A percentile compares a stretch with the other conserved stretches of the same genome.
phyloP scores from a whole-genome alignment of 2,113 vertebrate species.

The Pseudopodoces humilis region DNA sequence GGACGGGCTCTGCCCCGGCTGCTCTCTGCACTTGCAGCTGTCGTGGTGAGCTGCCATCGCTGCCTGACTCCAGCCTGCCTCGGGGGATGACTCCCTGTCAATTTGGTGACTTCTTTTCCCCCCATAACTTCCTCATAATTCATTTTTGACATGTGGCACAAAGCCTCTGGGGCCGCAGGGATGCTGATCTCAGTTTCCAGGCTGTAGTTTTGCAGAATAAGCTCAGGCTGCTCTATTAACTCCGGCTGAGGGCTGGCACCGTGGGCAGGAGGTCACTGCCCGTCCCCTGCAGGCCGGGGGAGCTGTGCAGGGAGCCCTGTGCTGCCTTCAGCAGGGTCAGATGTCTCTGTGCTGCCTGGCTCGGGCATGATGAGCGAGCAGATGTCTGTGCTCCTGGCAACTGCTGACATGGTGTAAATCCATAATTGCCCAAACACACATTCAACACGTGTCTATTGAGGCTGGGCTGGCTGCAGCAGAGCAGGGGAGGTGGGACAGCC shows the following conservation, averaged over 20 bases:
- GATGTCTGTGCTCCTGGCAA: slow-evolving; percentile 38
- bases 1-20: not conserved
- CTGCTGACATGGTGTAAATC: slow-evolving; percentile 53
- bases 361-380: not conserved
- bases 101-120: not conserved
- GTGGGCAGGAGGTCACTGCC: not conserved
- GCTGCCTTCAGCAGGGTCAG: slow-evolving; percentile 1
- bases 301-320: not conserved
- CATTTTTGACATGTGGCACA: not conserved
- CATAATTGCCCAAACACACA: slow-evolving; percentile 37
- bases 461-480: slow-evolving; percentile 1
- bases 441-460: slow-evolving; percentile 6
- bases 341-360: not conserved
- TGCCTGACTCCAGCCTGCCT: not conserved
- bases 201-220: not conserved
- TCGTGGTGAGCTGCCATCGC: rapidly evolving
- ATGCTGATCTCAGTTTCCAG: not conserved
- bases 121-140: not conserved
- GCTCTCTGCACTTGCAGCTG: rapidly evolving
- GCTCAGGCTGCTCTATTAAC: not conserved
- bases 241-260: not conserved
- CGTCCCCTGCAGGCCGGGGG: not conserved
- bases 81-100: not conserved
- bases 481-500: not conserved
- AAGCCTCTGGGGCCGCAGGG: not conserved